Conservation (phyloP, 2,113 vertebrate genomes). For the Vidua macroura region DNA sequence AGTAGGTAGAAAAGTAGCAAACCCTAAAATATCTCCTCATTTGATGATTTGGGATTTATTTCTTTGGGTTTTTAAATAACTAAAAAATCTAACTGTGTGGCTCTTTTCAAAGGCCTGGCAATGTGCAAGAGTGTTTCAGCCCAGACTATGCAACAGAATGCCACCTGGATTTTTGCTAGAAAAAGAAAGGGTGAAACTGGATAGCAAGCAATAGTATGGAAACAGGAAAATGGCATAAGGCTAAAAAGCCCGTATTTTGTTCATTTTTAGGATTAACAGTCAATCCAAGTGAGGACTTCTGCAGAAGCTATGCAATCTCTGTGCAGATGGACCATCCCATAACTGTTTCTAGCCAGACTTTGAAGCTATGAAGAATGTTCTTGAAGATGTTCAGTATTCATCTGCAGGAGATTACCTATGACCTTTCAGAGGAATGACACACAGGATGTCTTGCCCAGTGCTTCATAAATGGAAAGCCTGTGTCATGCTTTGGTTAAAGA, state of each 20-base stretch:
- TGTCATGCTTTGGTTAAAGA: not conserved
- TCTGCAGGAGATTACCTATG: not conserved
- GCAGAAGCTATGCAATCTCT: not conserved
- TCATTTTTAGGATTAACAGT: not conserved
- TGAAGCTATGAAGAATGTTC: not conserved
- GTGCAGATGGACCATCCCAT: not conserved
- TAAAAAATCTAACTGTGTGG: not conserved
- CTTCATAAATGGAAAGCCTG: not conserved
- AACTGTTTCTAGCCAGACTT: not conserved
- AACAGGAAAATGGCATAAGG: not conserved
- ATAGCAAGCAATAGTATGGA: not conserved
- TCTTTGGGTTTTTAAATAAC: not conserved
- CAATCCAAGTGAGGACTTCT: not conserved
- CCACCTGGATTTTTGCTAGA: not conserved
- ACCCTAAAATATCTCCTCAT: not conserved
- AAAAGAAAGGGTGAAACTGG: not conserved
- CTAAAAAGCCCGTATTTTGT: not conserved
- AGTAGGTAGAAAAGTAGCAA: not conserved
- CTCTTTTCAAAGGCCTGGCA: not conserved
- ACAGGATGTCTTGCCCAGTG: not conserved
- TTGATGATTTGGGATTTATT: not conserved
- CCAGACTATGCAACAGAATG: not conserved
- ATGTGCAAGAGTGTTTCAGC: accelerated
- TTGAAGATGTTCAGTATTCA: not conserved
- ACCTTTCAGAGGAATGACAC: not conserved